Evolutionary conservation across 2,113 vertebrate genomes (phyloP).

Genomic region (Coregonus clupeaformis): DNA sequence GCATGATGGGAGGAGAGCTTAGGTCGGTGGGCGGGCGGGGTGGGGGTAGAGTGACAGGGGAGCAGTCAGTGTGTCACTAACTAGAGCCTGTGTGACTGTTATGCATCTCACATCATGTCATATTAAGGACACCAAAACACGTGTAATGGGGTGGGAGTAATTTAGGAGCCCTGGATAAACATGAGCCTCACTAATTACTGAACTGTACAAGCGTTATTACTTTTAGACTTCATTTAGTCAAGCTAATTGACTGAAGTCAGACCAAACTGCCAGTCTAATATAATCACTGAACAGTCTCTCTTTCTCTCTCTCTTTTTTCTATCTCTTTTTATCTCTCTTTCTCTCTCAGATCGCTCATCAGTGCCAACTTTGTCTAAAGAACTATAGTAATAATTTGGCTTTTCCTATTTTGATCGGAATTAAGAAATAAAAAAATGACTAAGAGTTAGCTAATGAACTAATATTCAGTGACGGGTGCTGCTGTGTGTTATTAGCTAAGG

Average conservation of each 20-base stretch:
- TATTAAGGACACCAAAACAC: constrained; percentile 60
- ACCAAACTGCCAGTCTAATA: constrained; percentile 38
- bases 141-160: constrained; percentile 50
- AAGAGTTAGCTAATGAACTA: constrained; percentile 31
- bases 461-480: constrained; percentile 60
- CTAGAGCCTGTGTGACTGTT: constrained; percentile 33
- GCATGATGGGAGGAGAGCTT: constrained; percentile 30
- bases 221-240: constrained; percentile 32
- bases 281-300: constrained; percentile 11
- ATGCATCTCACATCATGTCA: constrained; percentile 44
- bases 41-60: constrained; percentile 49
- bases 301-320: constrained; percentile 11
- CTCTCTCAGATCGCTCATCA: not conserved
- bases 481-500: constrained; percentile 62
- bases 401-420: not conserved
- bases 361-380: not conserved
- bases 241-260: constrained; percentile 30
- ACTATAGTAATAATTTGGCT: too few relatives aligned
- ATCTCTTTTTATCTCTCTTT: not conserved
- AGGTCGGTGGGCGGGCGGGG: not conserved
- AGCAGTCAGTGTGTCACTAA: constrained; percentile 63
- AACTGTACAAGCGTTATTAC: constrained; percentile 19
- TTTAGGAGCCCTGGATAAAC: constrained; percentile 51
- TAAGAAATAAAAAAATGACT: not conserved
- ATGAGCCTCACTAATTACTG: constrained; percentile 32